Base-by-base conservation (phyloP, 92 coral and sea anemone genomes). In the Siderastrea siderea region DNA sequence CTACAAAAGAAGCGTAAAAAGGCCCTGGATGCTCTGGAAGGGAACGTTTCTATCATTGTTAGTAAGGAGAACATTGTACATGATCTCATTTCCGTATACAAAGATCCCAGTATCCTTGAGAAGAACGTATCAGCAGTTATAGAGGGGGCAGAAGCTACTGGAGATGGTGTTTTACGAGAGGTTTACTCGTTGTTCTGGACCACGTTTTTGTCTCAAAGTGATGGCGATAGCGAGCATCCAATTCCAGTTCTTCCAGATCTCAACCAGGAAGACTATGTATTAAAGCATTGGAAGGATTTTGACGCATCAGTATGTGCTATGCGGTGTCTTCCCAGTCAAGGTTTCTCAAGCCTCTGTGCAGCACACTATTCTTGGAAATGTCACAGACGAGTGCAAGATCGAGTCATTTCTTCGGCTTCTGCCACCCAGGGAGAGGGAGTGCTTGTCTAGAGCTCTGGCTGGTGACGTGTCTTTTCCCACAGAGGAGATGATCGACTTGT, bases 101-200 rank as follows among this genome's bases (percentile, higher is more conserved):
- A 86, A 64, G 83, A 75, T 63, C 65, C 60, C 68, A 47, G 57
- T 51, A 83, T 81, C 50, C 48, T 83, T 26, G 51, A 87, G 73
- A 88, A 78, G 81, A 77, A 71, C 17, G 54, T 87, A 3, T 16
- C 72, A 38, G 86, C 63, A 52, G 44, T 38, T 47, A 83, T 92
- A 38, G 90, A 92, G 19, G 94, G 88, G 14, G 81, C 79, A 49
- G 80, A 71, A 17, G 83, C 91, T 38, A 55, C 74, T 19, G 93
- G 93, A 47, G 84, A 82, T 58, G 93, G 96, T n/a, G 92, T 90
- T 17, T 60, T 86, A 10, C 70, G 84, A 55, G 96, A 93, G 52
- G 54, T 90, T 47, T 93, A 85, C 79, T 83, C 92, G 1, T 81
- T 90, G 77, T 90, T 90, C 65, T 86, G 93, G 92, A 90, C 82